phyloP scores from a whole-genome alignment of 2,797 vertebrate genomes.

The Parotocinclus haroldoi region DNA sequence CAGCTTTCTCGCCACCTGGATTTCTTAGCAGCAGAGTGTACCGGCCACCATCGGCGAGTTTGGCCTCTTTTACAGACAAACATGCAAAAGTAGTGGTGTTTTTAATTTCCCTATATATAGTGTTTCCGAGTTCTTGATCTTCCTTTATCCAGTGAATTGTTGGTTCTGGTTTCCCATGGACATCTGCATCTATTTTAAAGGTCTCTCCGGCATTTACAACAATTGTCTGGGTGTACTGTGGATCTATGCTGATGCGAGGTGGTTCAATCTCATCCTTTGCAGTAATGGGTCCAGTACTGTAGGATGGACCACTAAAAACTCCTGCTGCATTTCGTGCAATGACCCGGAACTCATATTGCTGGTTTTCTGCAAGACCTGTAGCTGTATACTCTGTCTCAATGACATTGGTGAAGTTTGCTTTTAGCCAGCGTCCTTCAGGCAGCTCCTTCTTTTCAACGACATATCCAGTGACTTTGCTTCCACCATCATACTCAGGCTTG shows the following conservation, averaged over 20 bases:
- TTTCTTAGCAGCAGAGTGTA: constrained; percentile 89
- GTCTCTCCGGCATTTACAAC: constrained; percentile 86
- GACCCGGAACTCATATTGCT: constrained; percentile 96
- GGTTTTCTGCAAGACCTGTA: constrained; percentile 90
- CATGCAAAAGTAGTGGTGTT: constrained; percentile 88
- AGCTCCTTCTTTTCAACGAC: constrained; percentile 95
- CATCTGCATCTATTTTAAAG: constrained; percentile 93
- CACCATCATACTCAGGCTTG: constrained; percentile 96
- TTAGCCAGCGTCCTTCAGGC: constrained; percentile 95
- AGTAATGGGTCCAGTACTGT: constrained; percentile 92
- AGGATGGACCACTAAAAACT: constrained; percentile 91
- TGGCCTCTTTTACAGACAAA: constrained; percentile 89
- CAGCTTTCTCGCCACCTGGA: constrained; percentile 85
- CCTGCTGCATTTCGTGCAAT: constrained; percentile 96
- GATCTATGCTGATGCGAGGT: constrained; percentile 94
- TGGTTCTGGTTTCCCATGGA: constrained; percentile 87
- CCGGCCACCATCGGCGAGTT: constrained; percentile 85
- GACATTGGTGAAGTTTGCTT: constrained; percentile 95
- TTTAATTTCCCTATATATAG: constrained; percentile 86
- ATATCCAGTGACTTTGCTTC: constrained; percentile 94
- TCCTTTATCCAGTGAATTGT: constrained; percentile 91
- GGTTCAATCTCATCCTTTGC: constrained; percentile 90
- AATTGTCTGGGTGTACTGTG: constrained; percentile 88
- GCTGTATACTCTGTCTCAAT: constrained; percentile 93
- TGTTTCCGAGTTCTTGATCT: constrained; percentile 88